phyloP scores from a whole-genome alignment of 2,888 invertebrate genomes.

The Gastracanthus pulcherrimus region DNA sequence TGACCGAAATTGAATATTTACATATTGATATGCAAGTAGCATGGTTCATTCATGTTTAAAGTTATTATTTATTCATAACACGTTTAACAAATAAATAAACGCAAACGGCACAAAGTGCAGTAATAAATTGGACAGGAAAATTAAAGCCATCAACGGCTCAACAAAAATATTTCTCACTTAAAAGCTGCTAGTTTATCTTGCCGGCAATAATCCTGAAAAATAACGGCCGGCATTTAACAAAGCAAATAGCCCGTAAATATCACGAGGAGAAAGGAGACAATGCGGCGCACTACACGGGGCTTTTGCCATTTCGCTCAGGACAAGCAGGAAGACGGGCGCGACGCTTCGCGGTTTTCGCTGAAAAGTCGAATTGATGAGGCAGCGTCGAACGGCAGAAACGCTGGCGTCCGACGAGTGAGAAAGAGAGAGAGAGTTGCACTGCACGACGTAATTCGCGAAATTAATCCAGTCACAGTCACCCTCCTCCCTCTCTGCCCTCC shows the following conservation, averaged over 20 bases:
- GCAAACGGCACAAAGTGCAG: too few relatives aligned
- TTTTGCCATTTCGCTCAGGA: too few relatives aligned
- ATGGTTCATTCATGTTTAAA: too few relatives aligned
- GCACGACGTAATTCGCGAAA: neutral
- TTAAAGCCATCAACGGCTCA: neutral
- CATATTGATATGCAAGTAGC: too few relatives aligned
- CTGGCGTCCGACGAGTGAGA: neutral
- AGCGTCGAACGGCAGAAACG: neutral
- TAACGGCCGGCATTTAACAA: slow-evolving; percentile 28
- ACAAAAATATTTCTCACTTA: slow-evolving; percentile 31
- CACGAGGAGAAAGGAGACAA: neutral
- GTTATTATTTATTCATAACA: too few relatives aligned
- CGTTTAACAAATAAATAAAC: too few relatives aligned
- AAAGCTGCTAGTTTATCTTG: slow-evolving; percentile 22
- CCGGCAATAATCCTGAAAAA: slow-evolving; percentile 35
- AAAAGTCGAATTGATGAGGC: too few relatives aligned
- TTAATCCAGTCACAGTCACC: neutral
- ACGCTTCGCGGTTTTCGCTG: neutral
- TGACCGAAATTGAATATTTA: too few relatives aligned
- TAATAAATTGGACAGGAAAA: slow-evolving; percentile 3
- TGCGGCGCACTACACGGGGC: too few relatives aligned
- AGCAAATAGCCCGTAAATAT: slow-evolving; percentile 41
- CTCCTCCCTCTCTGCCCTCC: neutral
- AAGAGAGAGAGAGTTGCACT: too few relatives aligned
- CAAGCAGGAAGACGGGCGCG: neutral